These are phyloP conservation scores for Burhinus oedicnemus DNA, from an alignment of 2,113 vertebrate species.

Conservation along the genomic window DNA sequence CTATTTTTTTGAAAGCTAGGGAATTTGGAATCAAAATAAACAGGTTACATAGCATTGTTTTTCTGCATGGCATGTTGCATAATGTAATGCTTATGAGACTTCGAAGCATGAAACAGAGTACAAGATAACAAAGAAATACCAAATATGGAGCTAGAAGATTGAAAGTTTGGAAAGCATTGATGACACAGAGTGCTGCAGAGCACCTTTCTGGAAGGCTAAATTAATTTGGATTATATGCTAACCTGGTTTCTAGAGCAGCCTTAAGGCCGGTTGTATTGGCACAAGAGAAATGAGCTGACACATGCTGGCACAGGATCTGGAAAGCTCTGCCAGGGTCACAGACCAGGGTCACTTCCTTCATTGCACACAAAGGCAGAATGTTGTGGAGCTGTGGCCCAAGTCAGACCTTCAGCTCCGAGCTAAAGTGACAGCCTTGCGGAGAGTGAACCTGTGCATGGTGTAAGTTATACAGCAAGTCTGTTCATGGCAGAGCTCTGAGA, in stretches of 20 bases:
- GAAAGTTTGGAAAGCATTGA: background rate
- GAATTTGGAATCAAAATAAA: constrained; percentile 36
- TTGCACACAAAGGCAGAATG: background rate
- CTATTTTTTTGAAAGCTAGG: background rate
- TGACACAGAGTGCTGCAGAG: background rate
- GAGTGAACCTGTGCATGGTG: background rate
- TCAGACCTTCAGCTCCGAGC: background rate
- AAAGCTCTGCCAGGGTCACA: background rate
- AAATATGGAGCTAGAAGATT: background rate
- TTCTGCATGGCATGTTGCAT: background rate
- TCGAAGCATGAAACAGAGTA: background rate
- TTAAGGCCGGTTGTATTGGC: background rate
- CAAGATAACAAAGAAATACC: background rate
- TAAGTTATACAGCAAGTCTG: background rate
- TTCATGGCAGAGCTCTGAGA: background rate
- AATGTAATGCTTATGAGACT: background rate
- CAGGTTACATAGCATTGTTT: background rate
- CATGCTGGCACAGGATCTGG: background rate
- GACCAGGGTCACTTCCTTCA: background rate
- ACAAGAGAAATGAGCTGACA: background rate
- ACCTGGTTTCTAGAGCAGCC: background rate
- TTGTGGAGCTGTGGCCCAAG: background rate
- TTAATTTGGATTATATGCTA: background rate
- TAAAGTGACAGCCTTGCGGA: background rate
- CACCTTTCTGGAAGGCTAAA: background rate